phyloP scores from a whole-genome alignment of 2,888 invertebrate species.

The Scaptomyza flava region DNA sequence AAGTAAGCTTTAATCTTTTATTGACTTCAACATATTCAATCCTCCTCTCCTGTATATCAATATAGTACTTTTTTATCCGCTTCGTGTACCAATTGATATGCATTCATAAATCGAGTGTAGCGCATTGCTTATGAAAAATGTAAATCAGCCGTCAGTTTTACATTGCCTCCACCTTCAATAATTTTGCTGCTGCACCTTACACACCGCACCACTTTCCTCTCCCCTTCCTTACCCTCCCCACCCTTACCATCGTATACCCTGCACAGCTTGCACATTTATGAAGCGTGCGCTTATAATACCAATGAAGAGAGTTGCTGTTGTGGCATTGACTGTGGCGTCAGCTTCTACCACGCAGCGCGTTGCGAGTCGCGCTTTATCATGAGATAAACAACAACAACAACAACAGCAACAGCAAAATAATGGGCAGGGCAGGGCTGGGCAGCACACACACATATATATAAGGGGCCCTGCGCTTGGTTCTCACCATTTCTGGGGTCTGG shows the following conservation, averaged over 20 bases:
- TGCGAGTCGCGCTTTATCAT: conserved; percentile 78
- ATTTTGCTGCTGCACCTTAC: conserved; percentile 1
- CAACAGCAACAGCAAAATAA: conserved; percentile 7
- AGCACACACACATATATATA: background rate
- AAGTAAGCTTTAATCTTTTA: background rate
- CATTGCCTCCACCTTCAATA: conserved; percentile 17
- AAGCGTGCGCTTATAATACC: conserved; percentile 71
- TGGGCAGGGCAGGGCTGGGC: conserved; percentile 29
- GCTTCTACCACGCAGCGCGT: conserved; percentile 72
- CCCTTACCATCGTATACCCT: background rate
- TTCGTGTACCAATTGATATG: conserved; percentile 26
- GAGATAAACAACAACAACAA: conserved; percentile 62
- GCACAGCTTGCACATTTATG: conserved; percentile 46
- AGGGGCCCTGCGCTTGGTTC: background rate
- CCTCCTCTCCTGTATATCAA: background rate
- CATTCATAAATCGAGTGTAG: conserved; percentile 51
- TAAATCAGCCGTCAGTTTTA: conserved; percentile 58
- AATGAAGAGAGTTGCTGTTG: conserved; percentile 38
- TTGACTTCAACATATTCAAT: background rate
- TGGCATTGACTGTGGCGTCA: conserved; percentile 45
- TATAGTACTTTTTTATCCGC: no score
- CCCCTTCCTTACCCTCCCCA: background rate
- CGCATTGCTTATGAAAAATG: conserved; percentile 65
- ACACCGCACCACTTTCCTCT: background rate
- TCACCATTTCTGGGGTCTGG: conserved; percentile 6